Base-by-base conservation (phyloP, 2,797 vertebrate genomes). In the Heliangelus exortis region DNA sequence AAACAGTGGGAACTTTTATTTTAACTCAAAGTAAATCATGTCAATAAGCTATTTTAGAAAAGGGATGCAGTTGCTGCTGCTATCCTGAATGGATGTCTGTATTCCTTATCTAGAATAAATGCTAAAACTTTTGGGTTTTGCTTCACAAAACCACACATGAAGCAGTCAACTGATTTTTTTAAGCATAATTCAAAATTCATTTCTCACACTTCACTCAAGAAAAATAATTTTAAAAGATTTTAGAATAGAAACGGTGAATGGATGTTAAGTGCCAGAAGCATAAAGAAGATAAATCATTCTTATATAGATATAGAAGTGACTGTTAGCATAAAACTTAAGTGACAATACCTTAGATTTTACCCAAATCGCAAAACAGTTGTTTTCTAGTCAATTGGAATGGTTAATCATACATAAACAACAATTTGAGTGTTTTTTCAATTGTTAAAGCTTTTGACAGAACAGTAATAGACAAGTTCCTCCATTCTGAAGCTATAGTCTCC, bases 381-480 rank as follows among this genome's bases (percentile, higher is more conserved):
- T 75, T 78, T 15, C 22, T 68, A 41, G 25, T 45, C 73, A 77
- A 57, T 2, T 15, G 33, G 31, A 63, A 48, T 16, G 12, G 77
- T 63, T 67, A 74, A 65, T 23, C 34, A 36, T 7, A 23, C 12
- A 23, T 25, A 26, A 90, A 75, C 8, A 79, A 47, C 15, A 51
- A 34, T 20, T n/a, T 66, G 43, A 82, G 29, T 9, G 6, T 19
- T 50, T 18, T 79, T 87, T 54, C 47, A n/a, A 84, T 50, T 61
- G 45, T 84, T 78, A 65, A 65, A 84, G 25, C 55, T 75, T 89
- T 69, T 39, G 21, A 79, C 67, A 89, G 61, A 92, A 83, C 45
- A 43, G 13, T 43, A 54, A 43, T n/a, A 67, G 10, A 48, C n/a
- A 87, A 80, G 11, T 51, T 84, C 15, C 58, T 50, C 62, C n/a